These are phyloP conservation scores for Limnephilus marmoratus DNA, from an alignment of 2,888 invertebrate species.

Conservation along the genomic window DNA sequence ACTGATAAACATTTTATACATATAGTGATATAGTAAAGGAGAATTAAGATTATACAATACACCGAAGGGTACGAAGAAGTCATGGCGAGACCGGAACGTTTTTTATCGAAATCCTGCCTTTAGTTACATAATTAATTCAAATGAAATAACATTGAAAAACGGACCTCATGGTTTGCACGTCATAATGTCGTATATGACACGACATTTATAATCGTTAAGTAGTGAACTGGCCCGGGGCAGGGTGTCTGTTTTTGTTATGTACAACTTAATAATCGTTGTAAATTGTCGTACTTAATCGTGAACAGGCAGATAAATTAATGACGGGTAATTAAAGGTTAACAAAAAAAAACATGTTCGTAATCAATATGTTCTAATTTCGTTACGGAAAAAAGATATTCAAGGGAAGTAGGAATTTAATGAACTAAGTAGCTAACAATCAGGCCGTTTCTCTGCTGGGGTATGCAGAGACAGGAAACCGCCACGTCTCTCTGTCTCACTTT, in stretches of 20 bases:
- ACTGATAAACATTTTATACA: no score
- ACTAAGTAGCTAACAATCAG: not conserved
- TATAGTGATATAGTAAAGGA: no score
- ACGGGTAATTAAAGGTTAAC: not conserved
- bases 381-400: not conserved
- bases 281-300: not conserved
- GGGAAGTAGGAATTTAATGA: not conserved
- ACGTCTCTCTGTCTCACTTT: no score
- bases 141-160: not conserved
- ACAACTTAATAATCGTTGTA: conserved; percentile 2
- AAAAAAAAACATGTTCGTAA: not conserved
- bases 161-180: conserved; percentile 2
- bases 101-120: no score
- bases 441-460: no score
- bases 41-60: no score
- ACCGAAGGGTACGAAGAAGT: no score
- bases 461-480: no score
- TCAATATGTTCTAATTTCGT: not conserved
- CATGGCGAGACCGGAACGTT: no score
- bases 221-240: not conserved
- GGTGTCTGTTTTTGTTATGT: not conserved
- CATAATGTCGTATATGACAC: not conserved
- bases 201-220: not conserved
- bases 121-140: no score
- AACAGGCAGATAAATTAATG: not conserved